Evolutionary conservation across 1,140 invertebrate species (phyloP).

Genomic region (Dinothrombium tinctorium): DNA sequence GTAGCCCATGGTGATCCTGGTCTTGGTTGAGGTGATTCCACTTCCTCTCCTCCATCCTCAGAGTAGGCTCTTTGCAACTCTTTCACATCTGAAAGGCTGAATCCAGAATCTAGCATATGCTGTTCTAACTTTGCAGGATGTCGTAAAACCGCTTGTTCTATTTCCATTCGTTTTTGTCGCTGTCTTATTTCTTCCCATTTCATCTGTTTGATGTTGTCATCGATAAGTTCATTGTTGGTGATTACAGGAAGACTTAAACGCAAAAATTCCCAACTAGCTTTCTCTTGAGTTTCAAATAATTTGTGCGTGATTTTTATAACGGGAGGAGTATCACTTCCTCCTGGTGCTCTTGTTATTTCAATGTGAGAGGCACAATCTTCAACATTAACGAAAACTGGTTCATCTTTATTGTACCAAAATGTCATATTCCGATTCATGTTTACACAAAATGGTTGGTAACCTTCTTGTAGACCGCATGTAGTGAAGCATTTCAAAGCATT

Average conservation of each 20-base stretch:
- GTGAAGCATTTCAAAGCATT: constrained; percentile 92
- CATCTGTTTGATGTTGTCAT: constrained; percentile 50
- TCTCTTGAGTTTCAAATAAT: constrained; percentile 91
- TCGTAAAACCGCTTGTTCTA: constrained; percentile 16
- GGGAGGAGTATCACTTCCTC: constrained; percentile 65
- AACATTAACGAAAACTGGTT: constrained; percentile 83
- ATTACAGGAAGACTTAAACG: constrained; percentile 87
- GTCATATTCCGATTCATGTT: constrained; percentile 94
- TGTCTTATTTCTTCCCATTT: constrained; percentile 26
- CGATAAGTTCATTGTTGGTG: constrained; percentile 63
- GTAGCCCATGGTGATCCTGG: constrained; percentile 11
- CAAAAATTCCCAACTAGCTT: constrained; percentile 93
- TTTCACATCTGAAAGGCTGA: constrained; percentile 74
- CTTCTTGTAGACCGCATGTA: constrained; percentile 91
- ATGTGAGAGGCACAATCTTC: constrained; percentile 54
- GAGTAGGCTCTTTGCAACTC: constrained; percentile 56
- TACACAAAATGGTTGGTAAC: constrained; percentile 32
- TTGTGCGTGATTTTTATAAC: constrained; percentile 92
- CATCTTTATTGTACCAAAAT: constrained; percentile 95
- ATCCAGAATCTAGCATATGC: constrained; percentile 51
- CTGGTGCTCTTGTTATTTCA: constrained; percentile 72
- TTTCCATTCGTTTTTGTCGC: constrained; percentile 30
- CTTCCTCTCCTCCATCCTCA: constrained; percentile 35
- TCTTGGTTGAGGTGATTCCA: neutral
- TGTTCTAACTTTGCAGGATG: constrained; percentile 36